A percentile compares a stretch with the other conserved stretches of the same genome.
These are phyloP conservation scores for Lanistes nyassanus DNA, from an alignment of 1,140 invertebrate genomes.

Conservation along the genomic window DNA sequence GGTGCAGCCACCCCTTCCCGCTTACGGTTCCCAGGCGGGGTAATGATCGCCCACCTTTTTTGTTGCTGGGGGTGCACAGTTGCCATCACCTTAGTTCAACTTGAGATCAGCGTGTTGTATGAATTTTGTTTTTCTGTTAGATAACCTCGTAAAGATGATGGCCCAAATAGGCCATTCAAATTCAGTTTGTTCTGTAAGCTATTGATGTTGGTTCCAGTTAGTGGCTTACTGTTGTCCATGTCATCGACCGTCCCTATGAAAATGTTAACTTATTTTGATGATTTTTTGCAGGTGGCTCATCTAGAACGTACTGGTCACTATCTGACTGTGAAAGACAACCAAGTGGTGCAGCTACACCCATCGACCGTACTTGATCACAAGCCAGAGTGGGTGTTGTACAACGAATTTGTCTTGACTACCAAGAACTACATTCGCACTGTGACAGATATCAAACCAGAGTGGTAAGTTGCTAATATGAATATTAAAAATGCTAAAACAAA, in stretches of 20 bases:
- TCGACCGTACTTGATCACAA: constrained; percentile 99
- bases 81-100: no score
- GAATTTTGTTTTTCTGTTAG: no score
- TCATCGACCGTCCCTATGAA: not conserved
- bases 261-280: not conserved
- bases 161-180: no score
- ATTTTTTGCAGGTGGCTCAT: constrained; percentile 82
- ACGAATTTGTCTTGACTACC: constrained; percentile 99
- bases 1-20: no score
- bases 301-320: constrained; percentile 96
- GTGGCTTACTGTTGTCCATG: not conserved
- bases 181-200: not conserved
- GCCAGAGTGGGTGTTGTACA: constrained; percentile 99
- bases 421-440: constrained; percentile 99
- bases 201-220: not conserved
- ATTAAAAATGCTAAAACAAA: no score
- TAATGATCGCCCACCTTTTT: no score
- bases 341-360: constrained; percentile 98
- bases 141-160: no score
- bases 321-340: constrained; percentile 98
- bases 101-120: no score
- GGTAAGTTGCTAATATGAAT: no score
- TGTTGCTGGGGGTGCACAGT: no score
- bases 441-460: constrained; percentile 94
- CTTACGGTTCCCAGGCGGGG: no score